phyloP scores from a whole-genome alignment of 2,113 vertebrate genomes.

The Himantopus leucocephalus region DNA sequence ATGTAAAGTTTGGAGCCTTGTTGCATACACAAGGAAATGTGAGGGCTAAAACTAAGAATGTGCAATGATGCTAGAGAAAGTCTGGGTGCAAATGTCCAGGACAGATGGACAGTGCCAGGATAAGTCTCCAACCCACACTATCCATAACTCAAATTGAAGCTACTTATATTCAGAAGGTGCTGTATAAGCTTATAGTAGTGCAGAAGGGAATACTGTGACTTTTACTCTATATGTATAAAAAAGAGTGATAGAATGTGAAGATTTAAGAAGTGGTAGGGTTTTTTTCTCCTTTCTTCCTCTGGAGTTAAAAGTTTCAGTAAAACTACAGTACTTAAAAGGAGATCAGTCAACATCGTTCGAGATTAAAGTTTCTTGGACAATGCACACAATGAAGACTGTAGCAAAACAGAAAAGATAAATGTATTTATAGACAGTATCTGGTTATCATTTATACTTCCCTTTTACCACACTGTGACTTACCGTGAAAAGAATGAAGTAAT shows the following conservation, averaged over 20 bases:
- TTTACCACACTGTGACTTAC: not conserved
- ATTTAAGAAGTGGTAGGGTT: rapidly evolving
- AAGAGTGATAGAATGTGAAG: not conserved
- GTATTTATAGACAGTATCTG: not conserved
- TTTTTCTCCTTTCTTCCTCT: not conserved
- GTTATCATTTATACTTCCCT: not conserved
- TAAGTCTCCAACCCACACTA: not conserved
- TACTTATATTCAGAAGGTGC: not conserved
- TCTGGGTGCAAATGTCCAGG: not conserved
- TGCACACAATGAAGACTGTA: not conserved
- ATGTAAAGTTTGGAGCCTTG: not conserved
- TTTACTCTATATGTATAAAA: not conserved
- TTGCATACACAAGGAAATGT: not conserved
- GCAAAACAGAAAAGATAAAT: not conserved
- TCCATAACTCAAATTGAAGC: not conserved
- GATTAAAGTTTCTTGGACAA: not conserved
- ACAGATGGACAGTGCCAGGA: not conserved
- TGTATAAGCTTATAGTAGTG: not conserved
- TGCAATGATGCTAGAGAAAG: not conserved
- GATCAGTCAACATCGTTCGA: not conserved
- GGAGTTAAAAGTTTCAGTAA: not conserved
- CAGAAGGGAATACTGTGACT: not conserved
- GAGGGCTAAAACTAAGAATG: not conserved
- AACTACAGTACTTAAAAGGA: not conserved
- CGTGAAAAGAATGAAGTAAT: not conserved